Conservation (phyloP, 2,888 invertebrate species). For the Microchrysa polita region DNA sequence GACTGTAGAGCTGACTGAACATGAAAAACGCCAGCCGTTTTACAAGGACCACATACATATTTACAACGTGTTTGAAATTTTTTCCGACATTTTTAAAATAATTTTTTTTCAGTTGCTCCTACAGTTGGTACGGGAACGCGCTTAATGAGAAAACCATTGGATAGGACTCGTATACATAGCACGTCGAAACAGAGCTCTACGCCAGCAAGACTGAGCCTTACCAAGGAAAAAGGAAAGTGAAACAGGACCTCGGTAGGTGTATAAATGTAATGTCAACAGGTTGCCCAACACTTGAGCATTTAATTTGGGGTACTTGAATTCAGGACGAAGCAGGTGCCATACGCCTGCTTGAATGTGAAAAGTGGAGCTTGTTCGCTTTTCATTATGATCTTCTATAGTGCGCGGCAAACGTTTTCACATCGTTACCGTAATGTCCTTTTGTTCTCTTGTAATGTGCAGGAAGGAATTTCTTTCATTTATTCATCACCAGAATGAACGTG, state of each 20-base stretch:
- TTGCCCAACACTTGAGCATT: constrained; percentile 9
- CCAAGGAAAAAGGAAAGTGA: background rate
- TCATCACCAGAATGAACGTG: background rate
- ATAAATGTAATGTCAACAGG: constrained; percentile 26
- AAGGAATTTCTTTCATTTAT: constrained; percentile 20
- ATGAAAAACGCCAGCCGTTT: background rate
- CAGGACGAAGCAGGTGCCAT: background rate
- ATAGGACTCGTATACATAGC: background rate
- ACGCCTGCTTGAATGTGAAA: background rate
- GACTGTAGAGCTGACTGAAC: too few species aligned
- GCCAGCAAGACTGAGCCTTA: background rate
- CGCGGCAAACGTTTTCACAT: constrained; percentile 22
- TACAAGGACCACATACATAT: constrained; percentile 15
- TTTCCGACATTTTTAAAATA: constrained; percentile 31
- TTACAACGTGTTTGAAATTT: constrained; percentile 19
- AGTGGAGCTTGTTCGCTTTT: background rate
- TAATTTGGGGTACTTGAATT: constrained; percentile 27
- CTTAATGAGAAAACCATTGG: constrained; percentile 15
- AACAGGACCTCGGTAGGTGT: background rate
- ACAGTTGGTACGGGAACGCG: background rate
- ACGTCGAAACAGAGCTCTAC: background rate
- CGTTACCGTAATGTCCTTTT: constrained; percentile 15
- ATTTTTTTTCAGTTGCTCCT: constrained; percentile 11
- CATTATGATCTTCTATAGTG: background rate
- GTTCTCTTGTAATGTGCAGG: constrained; percentile 5